phyloP scores from a whole-genome alignment of 2,113 vertebrate genomes.

The Scopus umbretta region DNA sequence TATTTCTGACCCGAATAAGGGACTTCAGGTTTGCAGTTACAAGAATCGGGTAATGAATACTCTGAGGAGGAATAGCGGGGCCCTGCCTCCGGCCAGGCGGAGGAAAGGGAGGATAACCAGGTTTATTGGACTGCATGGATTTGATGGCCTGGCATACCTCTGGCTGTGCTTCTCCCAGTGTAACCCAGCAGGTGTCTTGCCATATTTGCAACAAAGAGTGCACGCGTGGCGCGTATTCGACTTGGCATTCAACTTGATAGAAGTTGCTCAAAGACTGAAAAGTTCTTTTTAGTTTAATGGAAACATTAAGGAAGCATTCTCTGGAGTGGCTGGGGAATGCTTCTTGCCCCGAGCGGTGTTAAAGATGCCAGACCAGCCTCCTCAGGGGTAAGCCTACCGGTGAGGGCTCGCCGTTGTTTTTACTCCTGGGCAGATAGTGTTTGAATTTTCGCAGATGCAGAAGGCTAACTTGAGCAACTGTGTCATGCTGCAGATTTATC shows the following conservation, averaged over 20 bases:
- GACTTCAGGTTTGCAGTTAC: not conserved
- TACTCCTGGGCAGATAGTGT: not conserved
- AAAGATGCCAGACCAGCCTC: not conserved
- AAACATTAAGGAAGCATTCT: not conserved
- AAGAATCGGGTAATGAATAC: not conserved
- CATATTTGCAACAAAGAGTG: not conserved
- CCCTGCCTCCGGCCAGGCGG: not conserved
- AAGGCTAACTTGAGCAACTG: not conserved
- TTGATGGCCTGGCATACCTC: not conserved
- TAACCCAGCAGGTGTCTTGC: not conserved
- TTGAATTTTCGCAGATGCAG: not conserved
- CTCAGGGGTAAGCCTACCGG: not conserved
- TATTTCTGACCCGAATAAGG: not conserved
- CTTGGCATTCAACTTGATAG: not conserved
- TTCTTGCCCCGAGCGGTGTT: not conserved
- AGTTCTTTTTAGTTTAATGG: not conserved
- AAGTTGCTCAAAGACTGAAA: not conserved
- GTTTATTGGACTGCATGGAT: not conserved
- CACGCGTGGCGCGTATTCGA: rapidly evolving
- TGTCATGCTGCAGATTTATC: not conserved
- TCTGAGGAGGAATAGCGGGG: not conserved
- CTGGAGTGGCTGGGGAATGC: not conserved
- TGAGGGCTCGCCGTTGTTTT: not conserved
- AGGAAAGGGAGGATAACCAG: not conserved
- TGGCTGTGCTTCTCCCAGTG: not conserved